Evolutionary conservation across 1,140 invertebrate genomes (phyloP).

Genomic region (Danaus melanippus): DNA sequence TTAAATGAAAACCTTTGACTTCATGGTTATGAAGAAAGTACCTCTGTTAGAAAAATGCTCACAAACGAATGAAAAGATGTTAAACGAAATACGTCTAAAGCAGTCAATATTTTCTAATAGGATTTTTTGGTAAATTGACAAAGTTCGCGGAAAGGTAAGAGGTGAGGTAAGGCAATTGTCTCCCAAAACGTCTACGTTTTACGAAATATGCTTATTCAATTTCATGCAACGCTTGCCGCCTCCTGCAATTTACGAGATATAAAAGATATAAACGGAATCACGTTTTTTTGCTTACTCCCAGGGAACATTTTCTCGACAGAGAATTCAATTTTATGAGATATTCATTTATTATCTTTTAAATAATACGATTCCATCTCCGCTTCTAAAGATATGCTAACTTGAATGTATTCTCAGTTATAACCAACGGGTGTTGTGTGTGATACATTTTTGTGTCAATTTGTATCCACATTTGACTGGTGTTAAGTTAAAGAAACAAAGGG

Average conservation of each 20-base stretch:
- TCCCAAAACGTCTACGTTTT: slow-evolving; percentile 70
- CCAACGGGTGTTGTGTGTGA: too few species aligned
- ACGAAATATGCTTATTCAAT: slow-evolving; percentile 73
- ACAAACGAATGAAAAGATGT: slow-evolving; percentile 14
- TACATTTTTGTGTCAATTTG: too few species aligned
- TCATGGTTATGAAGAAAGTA: too few species aligned
- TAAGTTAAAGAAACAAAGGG: slow-evolving; percentile 8
- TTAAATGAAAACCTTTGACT: too few species aligned
- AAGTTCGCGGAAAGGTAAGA: slow-evolving; percentile 66
- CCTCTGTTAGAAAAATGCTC: too few species aligned
- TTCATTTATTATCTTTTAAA: slow-evolving; percentile 51
- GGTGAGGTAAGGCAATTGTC: slow-evolving; percentile 72
- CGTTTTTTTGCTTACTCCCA: slow-evolving; percentile 70
- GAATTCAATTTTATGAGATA: slow-evolving; percentile 66
- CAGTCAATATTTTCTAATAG: slow-evolving; percentile 60
- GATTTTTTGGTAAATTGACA: slow-evolving; percentile 68
- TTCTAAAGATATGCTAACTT: background rate
- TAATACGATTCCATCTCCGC: slow-evolving; percentile 4
- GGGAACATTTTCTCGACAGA: slow-evolving; percentile 66
- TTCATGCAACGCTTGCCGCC: slow-evolving; percentile 72
- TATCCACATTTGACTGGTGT: background rate
- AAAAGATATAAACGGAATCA: slow-evolving; percentile 72
- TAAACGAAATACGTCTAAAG: slow-evolving; percentile 39
- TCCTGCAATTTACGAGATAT: slow-evolving; percentile 72
- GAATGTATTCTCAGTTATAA: too few species aligned